These are phyloP conservation scores for Propithecus coquereli DNA, from an alignment of 2,113 vertebrate genomes.

Conservation along the genomic window DNA sequence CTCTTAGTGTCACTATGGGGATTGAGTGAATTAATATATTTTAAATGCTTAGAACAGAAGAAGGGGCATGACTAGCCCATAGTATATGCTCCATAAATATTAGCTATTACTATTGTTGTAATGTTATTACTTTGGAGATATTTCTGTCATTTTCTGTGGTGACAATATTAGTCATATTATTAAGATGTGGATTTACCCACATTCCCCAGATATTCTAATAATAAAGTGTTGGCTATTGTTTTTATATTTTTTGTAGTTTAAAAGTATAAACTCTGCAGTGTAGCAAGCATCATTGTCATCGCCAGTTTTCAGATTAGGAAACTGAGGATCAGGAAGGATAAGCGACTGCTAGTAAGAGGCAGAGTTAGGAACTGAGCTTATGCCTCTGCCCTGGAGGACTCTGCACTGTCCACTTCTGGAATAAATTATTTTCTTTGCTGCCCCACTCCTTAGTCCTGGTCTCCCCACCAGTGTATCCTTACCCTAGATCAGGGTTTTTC, in stretches of 20 bases:
- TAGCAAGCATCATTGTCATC: background rate
- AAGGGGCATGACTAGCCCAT: no score
- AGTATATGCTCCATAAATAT: fast-evolving
- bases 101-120: background rate
- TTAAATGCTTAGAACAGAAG: background rate
- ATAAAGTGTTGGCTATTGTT: background rate
- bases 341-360: background rate
- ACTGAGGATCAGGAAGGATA: background rate
- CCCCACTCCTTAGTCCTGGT: background rate
- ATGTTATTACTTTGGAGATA: background rate
- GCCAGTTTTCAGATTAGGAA: background rate
- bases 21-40: background rate
- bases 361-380: background rate
- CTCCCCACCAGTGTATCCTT: background rate
- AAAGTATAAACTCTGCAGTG: background rate
- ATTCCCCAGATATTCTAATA: background rate
- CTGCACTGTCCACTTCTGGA: fast-evolving
- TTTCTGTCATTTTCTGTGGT: background rate
- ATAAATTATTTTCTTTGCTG: background rate
- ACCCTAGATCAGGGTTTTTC: background rate
- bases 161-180: background rate
- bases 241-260: background rate
- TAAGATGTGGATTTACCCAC: background rate
- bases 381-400: background rate
- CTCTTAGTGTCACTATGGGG: background rate